phyloP scores from a whole-genome alignment of 2,888 invertebrate genomes.

The Euproctis similis region DNA sequence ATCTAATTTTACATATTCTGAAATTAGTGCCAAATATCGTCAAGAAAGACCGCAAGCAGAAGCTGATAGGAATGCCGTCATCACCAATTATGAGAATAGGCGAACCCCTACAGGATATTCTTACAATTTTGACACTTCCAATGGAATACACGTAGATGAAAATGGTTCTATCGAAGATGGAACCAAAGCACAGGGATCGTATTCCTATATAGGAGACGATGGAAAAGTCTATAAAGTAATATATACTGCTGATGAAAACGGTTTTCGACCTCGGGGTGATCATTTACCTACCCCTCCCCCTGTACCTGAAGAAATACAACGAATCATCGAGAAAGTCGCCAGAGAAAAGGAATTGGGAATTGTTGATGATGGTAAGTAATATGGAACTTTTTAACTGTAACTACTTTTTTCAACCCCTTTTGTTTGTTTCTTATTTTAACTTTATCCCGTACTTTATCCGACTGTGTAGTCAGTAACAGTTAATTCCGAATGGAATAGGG shows the following conservation, averaged over 20 bases:
- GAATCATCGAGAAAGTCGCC: conserved; percentile 46
- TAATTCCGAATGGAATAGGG: too few relatives aligned
- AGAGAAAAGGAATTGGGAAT: conserved; percentile 44
- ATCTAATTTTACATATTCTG: conserved; percentile 1
- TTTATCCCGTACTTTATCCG: too few relatives aligned
- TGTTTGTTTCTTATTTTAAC: too few relatives aligned
- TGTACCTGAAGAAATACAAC: conserved; percentile 52
- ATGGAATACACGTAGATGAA: conserved; percentile 58
- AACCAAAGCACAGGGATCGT: conserved; percentile 49
- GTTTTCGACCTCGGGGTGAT: conserved; percentile 52
- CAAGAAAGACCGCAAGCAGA: conserved; percentile 39
- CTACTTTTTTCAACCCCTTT: too few relatives aligned
- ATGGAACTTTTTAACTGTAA: too few relatives aligned
- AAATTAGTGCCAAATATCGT: conserved; percentile 2
- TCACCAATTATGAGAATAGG: conserved; percentile 43
- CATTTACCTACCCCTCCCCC: conserved; percentile 62
- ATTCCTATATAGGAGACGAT: conserved; percentile 59
- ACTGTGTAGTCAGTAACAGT: too few relatives aligned
- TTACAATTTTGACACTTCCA: conserved; percentile 56
- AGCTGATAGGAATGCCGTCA: conserved; percentile 42
- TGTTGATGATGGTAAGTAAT: conserved; percentile 47
- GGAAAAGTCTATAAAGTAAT: conserved; percentile 48
- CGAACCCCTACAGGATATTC: conserved; percentile 45
- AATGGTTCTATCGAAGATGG: conserved; percentile 47
- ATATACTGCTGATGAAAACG: conserved; percentile 62